Conservation (phyloP, 2,797 vertebrate genomes). For the Melanotaenia parkinsoni region DNA sequence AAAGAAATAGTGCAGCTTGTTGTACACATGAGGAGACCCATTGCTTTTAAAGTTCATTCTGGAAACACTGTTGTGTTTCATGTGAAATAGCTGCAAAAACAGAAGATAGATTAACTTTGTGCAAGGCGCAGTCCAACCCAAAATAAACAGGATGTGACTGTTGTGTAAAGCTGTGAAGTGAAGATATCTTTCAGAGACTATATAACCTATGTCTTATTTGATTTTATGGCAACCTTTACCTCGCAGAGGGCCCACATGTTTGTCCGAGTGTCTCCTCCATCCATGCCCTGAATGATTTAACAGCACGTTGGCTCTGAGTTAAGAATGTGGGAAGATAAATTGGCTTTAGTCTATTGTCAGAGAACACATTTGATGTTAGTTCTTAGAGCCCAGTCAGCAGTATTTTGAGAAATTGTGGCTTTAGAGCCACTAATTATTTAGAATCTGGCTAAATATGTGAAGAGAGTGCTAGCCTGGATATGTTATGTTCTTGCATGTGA, state of each 20-base stretch:
- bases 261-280: constrained; percentile 39
- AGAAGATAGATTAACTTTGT: constrained; percentile 28
- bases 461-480: constrained; percentile 15
- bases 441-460: constrained; percentile 11
- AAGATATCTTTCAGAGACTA: constrained; percentile 42
- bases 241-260: constrained; percentile 31
- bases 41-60: constrained; percentile 16
- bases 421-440: constrained; percentile 14
- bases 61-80: constrained; percentile 14
- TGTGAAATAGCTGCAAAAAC: constrained; percentile 33
- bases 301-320: constrained; percentile 45
- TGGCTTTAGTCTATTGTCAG: constrained; percentile 39
- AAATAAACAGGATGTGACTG: constrained; percentile 56
- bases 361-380: constrained; percentile 40
- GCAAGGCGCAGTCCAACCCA: constrained; percentile 22
- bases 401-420: constrained; percentile 18
- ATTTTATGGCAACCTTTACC: constrained; percentile 51
- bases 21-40: constrained; percentile 19
- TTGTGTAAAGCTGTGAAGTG: constrained; percentile 20
- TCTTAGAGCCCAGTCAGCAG: constrained; percentile 27
- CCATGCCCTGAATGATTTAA: constrained; percentile 41
- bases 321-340: constrained; percentile 61
- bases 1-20: constrained; percentile 17
- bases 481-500: constrained; percentile 29
- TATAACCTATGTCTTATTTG: constrained; percentile 41